Evolutionary conservation across 2,797 vertebrate species (phyloP), one percentile per base, ranked within the genome.

Genomic region (Oreochromis grahami): DNA sequence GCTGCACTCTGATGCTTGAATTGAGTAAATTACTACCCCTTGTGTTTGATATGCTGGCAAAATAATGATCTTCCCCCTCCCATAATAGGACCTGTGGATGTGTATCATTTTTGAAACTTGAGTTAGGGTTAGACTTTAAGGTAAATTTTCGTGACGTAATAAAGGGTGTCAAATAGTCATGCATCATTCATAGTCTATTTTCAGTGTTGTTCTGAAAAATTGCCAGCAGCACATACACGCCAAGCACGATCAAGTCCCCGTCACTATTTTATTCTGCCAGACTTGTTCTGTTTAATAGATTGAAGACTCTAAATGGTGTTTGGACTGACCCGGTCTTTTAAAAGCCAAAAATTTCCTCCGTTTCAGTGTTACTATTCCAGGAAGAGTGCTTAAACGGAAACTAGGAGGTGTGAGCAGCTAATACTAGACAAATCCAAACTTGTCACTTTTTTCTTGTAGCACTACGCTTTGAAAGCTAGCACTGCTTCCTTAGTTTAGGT

Each of bases 331-430:
- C 50, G 36, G 84, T 15, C 29, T 79, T 84, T 58, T 38, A 72
- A 76, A 68, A 79, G 74, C 45, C 48, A 50, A 43, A 29, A 19
- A 58, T 41, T 81, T 53, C 32, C 70, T 78, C 41, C 8, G 1
- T 78, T 77, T 80, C 38, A 26, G 34, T 17, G 50, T 81, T 87
- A 87, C 63, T 82, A 45, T 90, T 84, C 74, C 53, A 63, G 70
- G 79, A 84, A 87, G 51, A 81, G 34, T 52, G 56, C 38, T 84
- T 52, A 79, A 55, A 83, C 12, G 26, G 78, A 85, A 89, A 56
- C 43, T 55, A 79, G 53, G 38, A 83, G 74, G 56, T 79, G 55
- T 87, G 36, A 81, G 53, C 29, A 79, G 17, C 68, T 70, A 88
- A 78, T 81, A 81, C 82, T 56, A 86, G 41, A 60, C 80, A 65